Evolutionary conservation across 2,888 invertebrate species (phyloP), one percentile per base, ranked within the genome.

Genomic region (Argynnis bischoffii): DNA sequence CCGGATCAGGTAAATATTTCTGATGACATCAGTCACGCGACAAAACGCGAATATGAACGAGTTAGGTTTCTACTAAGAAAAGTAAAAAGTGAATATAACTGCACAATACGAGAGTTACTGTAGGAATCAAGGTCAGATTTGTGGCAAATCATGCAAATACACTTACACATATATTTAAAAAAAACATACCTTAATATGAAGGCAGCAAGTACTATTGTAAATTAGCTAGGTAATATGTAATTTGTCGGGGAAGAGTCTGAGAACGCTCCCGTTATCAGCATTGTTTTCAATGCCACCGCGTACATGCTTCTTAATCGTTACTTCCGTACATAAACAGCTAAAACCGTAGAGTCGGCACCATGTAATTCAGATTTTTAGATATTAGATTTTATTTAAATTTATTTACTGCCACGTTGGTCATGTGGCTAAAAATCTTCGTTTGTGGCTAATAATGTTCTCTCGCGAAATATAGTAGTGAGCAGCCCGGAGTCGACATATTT

Each of bases 41-140:
- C 18, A 57, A 55, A 55, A n/a, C 35, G 60, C 35, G 21, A 61
- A 51, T 59, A 51, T 51, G 50, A 53, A 35, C 16, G 35, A 55
- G 6, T 6, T 48, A 61, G 21, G 53, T 60, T 68, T 64, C 63
- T 74, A 59, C 57, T 16, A 48, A 59, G 47, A 59, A 59, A 59
- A 78, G 84, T 87, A 88, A 88, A 89, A 89, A 89, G 86, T 85
- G 85, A 89, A 87, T 89, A 83, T 88, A 86, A 83, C 80, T 78
- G 77, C 73, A 89, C 87, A 88, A 90, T 87, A 77, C 86, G 87
- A 79, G 83, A 86, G 86, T 81, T 86, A 83, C 81, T 78, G 75
- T 79, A 79, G 77, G 87, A 88, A 90, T 90, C 89, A 89, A 86
- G 90, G 90, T 91, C 88, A 88, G 86, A 86, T 85, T 88, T 83